Conservation (phyloP, 2,888 invertebrate species). For the Euplagia quadripunctaria region DNA sequence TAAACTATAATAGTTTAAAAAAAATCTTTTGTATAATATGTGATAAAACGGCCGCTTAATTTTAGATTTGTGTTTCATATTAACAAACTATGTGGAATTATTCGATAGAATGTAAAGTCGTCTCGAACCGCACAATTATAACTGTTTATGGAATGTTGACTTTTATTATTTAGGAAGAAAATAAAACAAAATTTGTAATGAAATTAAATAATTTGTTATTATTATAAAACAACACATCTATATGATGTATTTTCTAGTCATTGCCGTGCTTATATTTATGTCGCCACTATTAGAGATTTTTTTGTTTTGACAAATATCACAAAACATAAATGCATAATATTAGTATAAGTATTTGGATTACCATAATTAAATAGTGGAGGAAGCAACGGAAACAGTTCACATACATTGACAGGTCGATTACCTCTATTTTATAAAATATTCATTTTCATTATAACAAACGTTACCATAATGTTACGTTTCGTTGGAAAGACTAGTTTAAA, state of each 20-base stretch:
- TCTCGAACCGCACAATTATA: not conserved
- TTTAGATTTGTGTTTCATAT: not conserved
- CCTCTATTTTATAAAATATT: conserved; percentile 31
- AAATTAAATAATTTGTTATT: conserved; percentile 85
- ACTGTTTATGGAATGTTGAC: not conserved
- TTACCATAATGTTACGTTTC: conserved; percentile 40
- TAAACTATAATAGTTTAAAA: not conserved
- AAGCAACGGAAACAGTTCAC: conserved; percentile 45
- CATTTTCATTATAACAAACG: conserved; percentile 34
- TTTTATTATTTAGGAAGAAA: conserved; percentile 40
- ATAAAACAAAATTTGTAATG: conserved; percentile 78
- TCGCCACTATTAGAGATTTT: conserved; percentile 43
- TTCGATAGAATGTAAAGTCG: not conserved
- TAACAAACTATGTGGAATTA: not conserved
- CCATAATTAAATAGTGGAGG: conserved; percentile 51
- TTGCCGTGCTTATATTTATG: conserved; percentile 63
- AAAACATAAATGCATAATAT: conserved; percentile 68
- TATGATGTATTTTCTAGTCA: conserved; percentile 86
- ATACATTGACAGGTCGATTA: conserved; percentile 31
- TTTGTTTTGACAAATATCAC: conserved; percentile 60
- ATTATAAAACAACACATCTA: conserved; percentile 84
- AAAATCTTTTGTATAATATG: not conserved
- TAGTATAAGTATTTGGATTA: conserved; percentile 39
- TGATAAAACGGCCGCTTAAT: not conserved
- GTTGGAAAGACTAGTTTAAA: conserved; percentile 51